Base-by-base conservation (phyloP, 2,797 vertebrate species). In the Gallinago solitaria region DNA sequence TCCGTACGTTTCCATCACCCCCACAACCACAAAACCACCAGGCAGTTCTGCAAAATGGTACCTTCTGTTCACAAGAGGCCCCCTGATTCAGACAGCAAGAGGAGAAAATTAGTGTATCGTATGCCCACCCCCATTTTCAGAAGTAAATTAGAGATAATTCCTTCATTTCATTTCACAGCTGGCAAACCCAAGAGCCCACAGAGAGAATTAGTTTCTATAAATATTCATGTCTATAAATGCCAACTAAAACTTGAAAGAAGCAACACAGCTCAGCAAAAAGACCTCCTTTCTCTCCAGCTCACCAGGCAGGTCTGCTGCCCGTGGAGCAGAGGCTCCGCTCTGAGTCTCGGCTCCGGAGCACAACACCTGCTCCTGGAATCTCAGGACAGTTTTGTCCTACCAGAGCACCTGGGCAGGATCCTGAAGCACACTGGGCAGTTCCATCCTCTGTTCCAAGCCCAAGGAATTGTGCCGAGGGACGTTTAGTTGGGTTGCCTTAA, bases 11-110 rank as follows among this genome's bases (percentile, higher is more conserved):
- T 88, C 30, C 39, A 86, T 88, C 77, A 80, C 9, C 67, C 88
- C 79, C 61, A 90, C 35, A 89, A 89, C 91, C 95, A 91, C 95
- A 96, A 93, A 96, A 94, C 70, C 74, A 93, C 74, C 28, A 63
- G 1, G 5, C 21, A 80, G n/a, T 54, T 87, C 93, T 83, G 67
- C 33, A 95, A 95, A 96, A 88, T 27, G 33, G 63, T 84, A 82
- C 70, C 71, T 94, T 92, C 83, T 94, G 60, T 82, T 94, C 59
- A 79, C 5, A 32, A 92, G 85, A 83, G 53, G 41, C 21, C 80
- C 80, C 6, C 33, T 68, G 74, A 48, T 77, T 91, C 86, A 90
- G 83, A 90, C 1, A 70, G 76, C n/a, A 61, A 70, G 33, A 87
- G 59, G 63, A 87, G 24, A 83, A 83, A 91, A 95, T 86, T 86